phyloP scores from a whole-genome alignment of 2,888 invertebrate genomes.

The Palloptera scutellata region DNA sequence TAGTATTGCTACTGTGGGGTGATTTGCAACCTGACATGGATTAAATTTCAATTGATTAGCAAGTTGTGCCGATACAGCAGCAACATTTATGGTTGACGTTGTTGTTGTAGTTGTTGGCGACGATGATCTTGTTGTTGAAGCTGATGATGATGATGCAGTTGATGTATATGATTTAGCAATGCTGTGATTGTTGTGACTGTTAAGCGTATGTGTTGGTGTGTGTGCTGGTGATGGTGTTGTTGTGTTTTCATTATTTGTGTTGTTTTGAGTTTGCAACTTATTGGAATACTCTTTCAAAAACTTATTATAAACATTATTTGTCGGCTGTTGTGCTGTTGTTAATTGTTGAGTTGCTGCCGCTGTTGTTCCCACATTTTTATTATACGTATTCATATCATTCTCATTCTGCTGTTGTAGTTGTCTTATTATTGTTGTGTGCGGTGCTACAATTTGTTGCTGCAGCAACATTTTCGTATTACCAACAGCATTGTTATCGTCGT shows the following conservation, averaged over 20 bases:
- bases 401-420: conserved; percentile 50
- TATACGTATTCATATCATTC: conserved; percentile 61
- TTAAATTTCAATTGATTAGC: conserved; percentile 62
- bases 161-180: conserved; percentile 40
- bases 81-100: conserved; percentile 43
- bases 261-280: conserved; percentile 51
- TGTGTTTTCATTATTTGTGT: conserved; percentile 35
- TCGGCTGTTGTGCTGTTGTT: conserved; percentile 29
- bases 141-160: conserved; percentile 13
- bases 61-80: conserved; percentile 53
- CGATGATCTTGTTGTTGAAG: not conserved
- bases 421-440: no score
- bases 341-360: conserved; percentile 17
- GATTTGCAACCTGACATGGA: conserved; percentile 56
- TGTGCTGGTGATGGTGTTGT: conserved; percentile 36
- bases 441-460: conserved; percentile 32
- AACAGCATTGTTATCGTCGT: no score
- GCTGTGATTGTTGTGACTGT: conserved; percentile 26
- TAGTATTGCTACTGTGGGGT: conserved; percentile 39
- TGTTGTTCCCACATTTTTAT: conserved; percentile 46
- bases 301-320: conserved; percentile 58
- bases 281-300: conserved; percentile 60
- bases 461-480: conserved; percentile 40
- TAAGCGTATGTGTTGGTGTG: conserved; percentile 36
- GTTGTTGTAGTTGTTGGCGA: conserved; percentile 38